phyloP scores from a whole-genome alignment of 2,888 invertebrate genomes.

The Acleris laterana region DNA sequence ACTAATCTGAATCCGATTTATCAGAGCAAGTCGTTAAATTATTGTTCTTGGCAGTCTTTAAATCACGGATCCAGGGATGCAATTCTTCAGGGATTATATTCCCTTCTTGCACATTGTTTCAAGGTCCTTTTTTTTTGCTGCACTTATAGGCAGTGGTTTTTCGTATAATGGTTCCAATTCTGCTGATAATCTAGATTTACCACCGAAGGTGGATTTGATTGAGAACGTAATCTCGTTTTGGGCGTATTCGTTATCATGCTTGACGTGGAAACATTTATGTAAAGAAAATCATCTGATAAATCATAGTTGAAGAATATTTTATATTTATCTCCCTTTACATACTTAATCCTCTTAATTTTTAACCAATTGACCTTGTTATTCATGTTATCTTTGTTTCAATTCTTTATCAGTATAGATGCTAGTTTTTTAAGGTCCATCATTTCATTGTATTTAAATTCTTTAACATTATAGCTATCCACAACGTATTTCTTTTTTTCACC shows the following conservation, averaged over 20 bases:
- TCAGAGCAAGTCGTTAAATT: background rate
- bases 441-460: background rate
- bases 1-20: background rate
- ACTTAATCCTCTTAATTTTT: constrained; percentile 3
- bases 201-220: background rate
- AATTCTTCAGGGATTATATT: background rate
- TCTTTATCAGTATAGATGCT: background rate
- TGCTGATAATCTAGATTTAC: background rate
- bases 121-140: background rate
- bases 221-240: background rate
- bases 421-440: background rate
- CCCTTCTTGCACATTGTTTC: background rate
- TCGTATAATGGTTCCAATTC: background rate
- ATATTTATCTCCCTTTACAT: background rate
- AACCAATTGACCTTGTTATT: background rate
- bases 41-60: background rate
- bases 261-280: background rate
- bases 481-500: no score
- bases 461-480: background rate
- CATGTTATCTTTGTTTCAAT: background rate
- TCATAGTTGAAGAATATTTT: background rate
- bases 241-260: background rate
- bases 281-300: background rate
- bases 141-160: background rate
- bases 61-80: background rate